phyloP scores from a whole-genome alignment of 1,140 invertebrate genomes.

The Sitobion miscanthi region DNA sequence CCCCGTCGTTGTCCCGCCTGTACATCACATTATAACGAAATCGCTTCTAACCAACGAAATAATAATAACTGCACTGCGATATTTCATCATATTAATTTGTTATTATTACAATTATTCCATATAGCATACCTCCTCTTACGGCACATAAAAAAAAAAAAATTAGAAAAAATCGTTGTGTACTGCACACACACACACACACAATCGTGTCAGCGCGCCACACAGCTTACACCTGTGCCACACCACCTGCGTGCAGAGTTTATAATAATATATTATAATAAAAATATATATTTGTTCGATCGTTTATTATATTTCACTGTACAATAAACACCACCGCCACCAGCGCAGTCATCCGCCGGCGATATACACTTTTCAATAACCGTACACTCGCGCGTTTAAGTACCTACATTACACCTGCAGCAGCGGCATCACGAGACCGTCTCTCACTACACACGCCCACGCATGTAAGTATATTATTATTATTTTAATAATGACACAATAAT shows the following conservation, averaged over 20 bases:
- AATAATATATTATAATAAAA: conserved; percentile 17
- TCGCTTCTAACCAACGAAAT: background rate
- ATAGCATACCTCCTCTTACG: too few species aligned
- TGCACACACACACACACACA: background rate
- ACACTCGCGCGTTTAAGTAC: background rate
- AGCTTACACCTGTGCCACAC: background rate
- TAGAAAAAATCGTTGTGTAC: background rate
- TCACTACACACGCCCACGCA: background rate
- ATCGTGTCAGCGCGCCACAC: too few species aligned
- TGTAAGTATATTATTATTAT: background rate
- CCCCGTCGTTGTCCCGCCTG: background rate
- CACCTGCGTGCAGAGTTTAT: background rate
- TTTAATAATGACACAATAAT: background rate
- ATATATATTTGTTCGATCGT: background rate
- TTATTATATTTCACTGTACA: background rate
- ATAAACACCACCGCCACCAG: too few species aligned
- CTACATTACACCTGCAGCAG: background rate
- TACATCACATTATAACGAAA: background rate
- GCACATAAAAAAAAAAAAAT: background rate
- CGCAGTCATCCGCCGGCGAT: too few species aligned
- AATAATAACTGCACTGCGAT: background rate
- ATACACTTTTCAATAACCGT: background rate
- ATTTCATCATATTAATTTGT: background rate
- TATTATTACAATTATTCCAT: background rate
- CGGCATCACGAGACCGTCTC: background rate